Evolutionary conservation across 2,888 invertebrate genomes (phyloP).

Genomic region (Scaptomyza flava): DNA sequence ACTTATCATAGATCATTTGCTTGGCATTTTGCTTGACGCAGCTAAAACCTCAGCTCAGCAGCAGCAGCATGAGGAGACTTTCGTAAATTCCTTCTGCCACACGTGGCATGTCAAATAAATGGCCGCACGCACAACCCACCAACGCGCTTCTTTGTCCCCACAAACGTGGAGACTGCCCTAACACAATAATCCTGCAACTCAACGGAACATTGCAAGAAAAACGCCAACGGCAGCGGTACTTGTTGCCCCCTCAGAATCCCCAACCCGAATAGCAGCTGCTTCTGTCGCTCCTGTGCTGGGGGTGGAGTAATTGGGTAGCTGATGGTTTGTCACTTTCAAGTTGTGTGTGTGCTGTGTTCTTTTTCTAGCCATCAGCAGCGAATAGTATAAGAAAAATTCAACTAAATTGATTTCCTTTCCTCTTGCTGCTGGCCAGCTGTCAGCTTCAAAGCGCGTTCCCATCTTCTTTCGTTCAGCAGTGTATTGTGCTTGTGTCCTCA

Average conservation of each 20-base stretch:
- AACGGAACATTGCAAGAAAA: slow-evolving; percentile 69
- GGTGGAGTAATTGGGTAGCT: slow-evolving; percentile 5
- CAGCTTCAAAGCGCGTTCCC: slow-evolving; percentile 59
- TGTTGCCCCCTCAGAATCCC: slow-evolving; percentile 1
- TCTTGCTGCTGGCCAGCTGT: slow-evolving; percentile 50
- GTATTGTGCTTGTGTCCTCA: slow-evolving; percentile 49
- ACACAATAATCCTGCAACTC: slow-evolving; percentile 75
- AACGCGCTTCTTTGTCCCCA: slow-evolving; percentile 21
- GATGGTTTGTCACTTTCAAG: slow-evolving; percentile 71
- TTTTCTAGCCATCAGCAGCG: slow-evolving; percentile 44
- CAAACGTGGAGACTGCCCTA: slow-evolving; percentile 55
- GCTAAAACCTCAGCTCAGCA: slow-evolving; percentile 43
- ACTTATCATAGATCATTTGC: slow-evolving; percentile 61
- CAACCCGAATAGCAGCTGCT: slow-evolving; percentile 64
- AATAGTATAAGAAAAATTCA: slow-evolving; percentile 69
- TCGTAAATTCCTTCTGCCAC: slow-evolving; percentile 75
- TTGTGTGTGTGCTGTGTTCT: slow-evolving; percentile 36
- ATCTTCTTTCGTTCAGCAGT: slow-evolving; percentile 22
- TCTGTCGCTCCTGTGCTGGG: slow-evolving; percentile 58
- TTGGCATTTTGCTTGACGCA: slow-evolving; percentile 39
- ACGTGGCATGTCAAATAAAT: slow-evolving; percentile 79
- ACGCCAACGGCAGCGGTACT: slow-evolving; percentile 62
- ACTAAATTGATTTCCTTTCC: slow-evolving; percentile 77
- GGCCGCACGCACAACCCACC: slow-evolving; percentile 59
- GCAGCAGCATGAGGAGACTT: slow-evolving; percentile 40